Evolutionary conservation across 2,888 invertebrate species (phyloP).

Genomic region (Hypolimnas misippus): DNA sequence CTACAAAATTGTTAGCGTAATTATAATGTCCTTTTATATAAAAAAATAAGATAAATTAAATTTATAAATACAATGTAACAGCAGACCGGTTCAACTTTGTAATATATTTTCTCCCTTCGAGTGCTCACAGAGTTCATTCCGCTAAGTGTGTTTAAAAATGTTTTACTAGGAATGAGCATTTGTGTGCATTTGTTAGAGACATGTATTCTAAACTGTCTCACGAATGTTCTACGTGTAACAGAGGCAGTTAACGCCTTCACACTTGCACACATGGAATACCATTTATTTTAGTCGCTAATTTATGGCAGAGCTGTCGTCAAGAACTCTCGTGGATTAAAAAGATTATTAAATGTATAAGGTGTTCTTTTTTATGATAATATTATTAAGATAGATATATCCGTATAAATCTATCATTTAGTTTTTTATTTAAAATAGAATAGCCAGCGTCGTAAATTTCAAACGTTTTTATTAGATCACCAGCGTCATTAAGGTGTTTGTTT

Average conservation of each 20-base stretch:
- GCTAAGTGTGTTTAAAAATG: conserved; percentile 25
- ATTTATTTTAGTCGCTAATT: conserved; percentile 73
- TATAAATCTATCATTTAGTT: neutral
- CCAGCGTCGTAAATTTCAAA: neutral
- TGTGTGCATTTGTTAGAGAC: conserved; percentile 25
- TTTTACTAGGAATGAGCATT: conserved; percentile 34
- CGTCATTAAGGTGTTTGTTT: too few species aligned
- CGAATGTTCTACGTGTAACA: conserved; percentile 38
- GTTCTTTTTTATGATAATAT: neutral
- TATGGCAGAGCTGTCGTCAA: conserved; percentile 49
- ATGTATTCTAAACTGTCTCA: conserved; percentile 32
- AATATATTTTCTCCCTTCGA: conserved; percentile 20
- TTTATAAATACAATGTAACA: neutral
- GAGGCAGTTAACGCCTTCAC: conserved; percentile 60
- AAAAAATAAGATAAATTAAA: neutral
- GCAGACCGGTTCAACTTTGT: conserved; percentile 13
- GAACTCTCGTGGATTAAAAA: conserved; percentile 9
- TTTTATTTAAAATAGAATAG: too few species aligned
- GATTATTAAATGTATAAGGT: neutral
- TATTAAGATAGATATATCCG: neutral
- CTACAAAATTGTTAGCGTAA: too few species aligned
- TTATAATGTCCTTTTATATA: too few species aligned
- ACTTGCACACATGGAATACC: conserved; percentile 52
- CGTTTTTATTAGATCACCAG: neutral
- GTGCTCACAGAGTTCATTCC: conserved; percentile 8